Evolutionary conservation across 2,888 invertebrate species (phyloP).

Genomic region (Erebia aethiops): DNA sequence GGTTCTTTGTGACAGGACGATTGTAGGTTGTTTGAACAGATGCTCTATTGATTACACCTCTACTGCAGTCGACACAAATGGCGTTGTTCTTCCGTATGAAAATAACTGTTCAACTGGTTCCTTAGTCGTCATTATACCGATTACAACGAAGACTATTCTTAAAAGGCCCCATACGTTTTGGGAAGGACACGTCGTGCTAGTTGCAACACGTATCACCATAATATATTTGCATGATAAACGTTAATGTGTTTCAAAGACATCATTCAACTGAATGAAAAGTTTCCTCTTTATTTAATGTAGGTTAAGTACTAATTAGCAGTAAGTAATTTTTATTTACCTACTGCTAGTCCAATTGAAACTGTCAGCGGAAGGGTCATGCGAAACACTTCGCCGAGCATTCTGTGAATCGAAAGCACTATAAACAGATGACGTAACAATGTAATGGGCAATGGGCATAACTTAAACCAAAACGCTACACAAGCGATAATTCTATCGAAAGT

Average conservation of each 20-base stretch:
- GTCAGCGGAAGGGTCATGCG: slow-evolving; percentile 16
- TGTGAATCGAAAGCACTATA: slow-evolving; percentile 28
- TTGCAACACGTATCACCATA: too few species aligned
- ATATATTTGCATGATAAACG: background rate
- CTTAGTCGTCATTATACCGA: background rate
- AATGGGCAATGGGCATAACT: too few species aligned
- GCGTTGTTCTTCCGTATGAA: slow-evolving; percentile 5
- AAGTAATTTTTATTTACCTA: background rate
- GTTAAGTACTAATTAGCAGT: background rate
- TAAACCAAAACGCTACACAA: background rate
- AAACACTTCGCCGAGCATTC: slow-evolving; percentile 18
- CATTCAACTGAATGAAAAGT: background rate
- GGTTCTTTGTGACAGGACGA: slow-evolving; percentile 26
- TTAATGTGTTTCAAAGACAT: background rate
- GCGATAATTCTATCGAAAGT: too few species aligned
- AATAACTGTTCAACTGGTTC: background rate
- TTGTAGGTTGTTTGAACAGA: slow-evolving; percentile 25
- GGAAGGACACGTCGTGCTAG: background rate
- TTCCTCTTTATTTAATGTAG: background rate
- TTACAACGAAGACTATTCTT: background rate
- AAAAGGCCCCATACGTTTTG: background rate
- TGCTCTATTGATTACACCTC: slow-evolving; percentile 2
- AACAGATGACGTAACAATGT: slow-evolving; percentile 32
- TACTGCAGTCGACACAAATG: background rate
- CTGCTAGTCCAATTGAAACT: slow-evolving; percentile 9